phyloP scores from a whole-genome alignment of 2,113 vertebrate genomes.

The Petrocephalus microphthalmus region DNA sequence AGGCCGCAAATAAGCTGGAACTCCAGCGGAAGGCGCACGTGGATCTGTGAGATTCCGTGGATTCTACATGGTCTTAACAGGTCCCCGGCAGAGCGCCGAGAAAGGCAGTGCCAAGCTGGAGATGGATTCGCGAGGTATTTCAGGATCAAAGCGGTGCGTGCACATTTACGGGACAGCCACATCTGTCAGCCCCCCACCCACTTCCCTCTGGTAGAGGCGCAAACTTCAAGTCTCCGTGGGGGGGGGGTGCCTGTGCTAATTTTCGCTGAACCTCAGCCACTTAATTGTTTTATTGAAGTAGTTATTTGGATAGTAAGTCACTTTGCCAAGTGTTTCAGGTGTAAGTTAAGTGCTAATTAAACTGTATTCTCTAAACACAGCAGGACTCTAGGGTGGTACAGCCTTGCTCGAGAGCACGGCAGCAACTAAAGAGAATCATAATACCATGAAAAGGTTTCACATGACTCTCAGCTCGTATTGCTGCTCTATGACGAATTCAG shows the following conservation, averaged over 20 bases:
- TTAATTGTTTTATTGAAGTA: slow-evolving; percentile 6
- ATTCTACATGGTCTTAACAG: not conserved
- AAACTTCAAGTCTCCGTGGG: not conserved
- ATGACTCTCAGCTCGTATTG: not conserved
- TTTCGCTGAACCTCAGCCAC: not conserved
- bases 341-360: slow-evolving; percentile 7
- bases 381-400: not conserved
- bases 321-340: slow-evolving; percentile 3
- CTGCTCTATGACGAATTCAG: not conserved
- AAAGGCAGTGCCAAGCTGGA: not conserved
- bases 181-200: not conserved
- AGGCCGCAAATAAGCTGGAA: not conserved
- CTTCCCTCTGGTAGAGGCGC: not conserved
- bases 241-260: not conserved
- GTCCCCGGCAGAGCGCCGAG: not conserved
- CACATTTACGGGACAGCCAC: not conserved
- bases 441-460: not conserved
- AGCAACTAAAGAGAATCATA: not conserved
- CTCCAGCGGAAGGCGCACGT: not conserved
- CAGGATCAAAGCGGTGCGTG: not conserved
- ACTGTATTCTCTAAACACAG: slow-evolving; percentile 2
- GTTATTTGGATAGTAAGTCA: slow-evolving; percentile 7
- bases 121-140: not conserved
- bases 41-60: not conserved
- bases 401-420: not conserved